Conservation (phyloP, 2,113 vertebrate genomes). For the Paedocypris sp. region DNA sequence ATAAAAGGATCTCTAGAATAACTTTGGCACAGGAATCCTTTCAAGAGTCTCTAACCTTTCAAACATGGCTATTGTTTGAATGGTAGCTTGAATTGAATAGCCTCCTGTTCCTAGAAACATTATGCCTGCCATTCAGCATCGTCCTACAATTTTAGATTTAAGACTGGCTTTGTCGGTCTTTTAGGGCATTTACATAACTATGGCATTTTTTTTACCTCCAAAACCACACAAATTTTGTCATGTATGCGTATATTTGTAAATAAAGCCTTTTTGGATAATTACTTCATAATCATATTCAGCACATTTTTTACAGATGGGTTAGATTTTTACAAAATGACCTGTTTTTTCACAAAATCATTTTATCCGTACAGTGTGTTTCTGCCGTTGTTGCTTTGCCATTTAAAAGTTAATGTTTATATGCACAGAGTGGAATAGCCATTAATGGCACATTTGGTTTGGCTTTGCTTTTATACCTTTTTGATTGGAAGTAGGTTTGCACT, state of each 20-base stretch:
- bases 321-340: too few relatives aligned
- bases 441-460: background rate
- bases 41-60: background rate
- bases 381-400: background rate
- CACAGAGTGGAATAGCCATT: background rate
- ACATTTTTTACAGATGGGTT: too few relatives aligned
- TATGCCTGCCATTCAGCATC: background rate
- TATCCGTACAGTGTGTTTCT: background rate
- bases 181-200: background rate
- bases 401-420: background rate
- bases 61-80: background rate
- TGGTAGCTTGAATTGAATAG: background rate
- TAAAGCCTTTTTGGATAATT: background rate
- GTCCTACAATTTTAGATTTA: too few relatives aligned
- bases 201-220: background rate
- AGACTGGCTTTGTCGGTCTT: background rate
- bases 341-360: background rate
- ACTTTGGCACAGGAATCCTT: background rate
- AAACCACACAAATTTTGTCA: background rate
- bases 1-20: background rate
- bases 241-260: too few relatives aligned
- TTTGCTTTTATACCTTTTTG: slow-evolving; percentile 11
- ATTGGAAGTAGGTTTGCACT: slow-evolving; percentile 8
- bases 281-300: background rate
- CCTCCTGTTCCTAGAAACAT: background rate